Percentiles rank a stretch among this genome's conserved stretches.
Conservation (phyloP, 2,113 vertebrate species). For the Platysteira castanea region DNA sequence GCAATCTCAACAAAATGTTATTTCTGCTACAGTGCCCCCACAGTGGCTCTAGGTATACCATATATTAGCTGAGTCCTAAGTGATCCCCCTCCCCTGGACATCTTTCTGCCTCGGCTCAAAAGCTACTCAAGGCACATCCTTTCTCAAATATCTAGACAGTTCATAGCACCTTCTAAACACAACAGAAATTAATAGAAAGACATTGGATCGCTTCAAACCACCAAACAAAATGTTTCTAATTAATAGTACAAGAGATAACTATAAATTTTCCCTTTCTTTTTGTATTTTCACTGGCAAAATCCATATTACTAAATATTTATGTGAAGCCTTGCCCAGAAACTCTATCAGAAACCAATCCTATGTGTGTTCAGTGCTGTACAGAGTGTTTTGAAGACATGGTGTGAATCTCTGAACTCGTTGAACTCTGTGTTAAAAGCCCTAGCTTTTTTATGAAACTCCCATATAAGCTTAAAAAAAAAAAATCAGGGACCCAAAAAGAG, state of each 20-base stretch:
- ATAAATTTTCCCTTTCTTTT: background rate
- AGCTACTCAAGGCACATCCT: background rate
- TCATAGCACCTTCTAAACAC: background rate
- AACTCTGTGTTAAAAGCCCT: background rate
- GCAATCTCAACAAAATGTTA: background rate
- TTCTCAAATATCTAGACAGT: background rate
- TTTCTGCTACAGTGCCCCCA: background rate
- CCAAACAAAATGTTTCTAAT: background rate
- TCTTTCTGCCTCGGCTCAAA: background rate
- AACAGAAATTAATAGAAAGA: background rate
- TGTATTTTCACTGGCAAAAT: background rate
- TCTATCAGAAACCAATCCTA: background rate
- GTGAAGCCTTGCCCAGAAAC: background rate
- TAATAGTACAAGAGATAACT: background rate
- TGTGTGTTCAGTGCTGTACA: background rate
- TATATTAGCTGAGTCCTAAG: background rate
- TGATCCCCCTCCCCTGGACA: rapidly evolving
- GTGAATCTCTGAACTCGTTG: background rate
- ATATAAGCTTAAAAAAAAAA: background rate
- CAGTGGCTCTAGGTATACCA: background rate
- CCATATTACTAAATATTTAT: background rate
- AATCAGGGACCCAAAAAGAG: background rate
- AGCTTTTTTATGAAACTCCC: background rate
- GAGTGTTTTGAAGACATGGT: background rate
- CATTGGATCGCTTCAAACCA: background rate